Evolutionary conservation across 2,888 invertebrate species (phyloP).

Genomic region (Lithophane leautieri): DNA sequence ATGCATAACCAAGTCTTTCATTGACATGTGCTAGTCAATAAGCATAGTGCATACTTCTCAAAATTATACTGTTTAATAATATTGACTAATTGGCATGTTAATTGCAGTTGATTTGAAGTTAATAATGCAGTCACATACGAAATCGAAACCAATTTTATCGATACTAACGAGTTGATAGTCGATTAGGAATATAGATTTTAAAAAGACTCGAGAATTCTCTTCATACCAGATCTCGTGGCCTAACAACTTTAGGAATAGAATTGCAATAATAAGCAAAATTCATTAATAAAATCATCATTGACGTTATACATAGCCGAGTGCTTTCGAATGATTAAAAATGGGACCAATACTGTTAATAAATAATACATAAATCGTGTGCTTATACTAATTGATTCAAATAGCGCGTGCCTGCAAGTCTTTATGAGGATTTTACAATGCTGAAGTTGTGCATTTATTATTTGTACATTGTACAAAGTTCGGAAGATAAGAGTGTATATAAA

Average conservation of each 20-base stretch:
- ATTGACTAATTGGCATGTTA: constrained; percentile 59
- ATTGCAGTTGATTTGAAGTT: constrained; percentile 83
- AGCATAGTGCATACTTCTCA: constrained; percentile 35
- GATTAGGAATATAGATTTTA: constrained; percentile 34
- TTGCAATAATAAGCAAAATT: constrained; percentile 46
- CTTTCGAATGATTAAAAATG: constrained; percentile 79
- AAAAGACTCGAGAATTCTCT: constrained; percentile 52
- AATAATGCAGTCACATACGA: constrained; percentile 55
- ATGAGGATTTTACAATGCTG: constrained; percentile 87
- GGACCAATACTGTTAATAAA: constrained; percentile 83
- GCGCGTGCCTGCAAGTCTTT: constrained; percentile 80
- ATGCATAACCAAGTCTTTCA: constrained; percentile 19
- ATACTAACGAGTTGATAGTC: constrained; percentile 57
- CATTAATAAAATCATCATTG: constrained; percentile 45
- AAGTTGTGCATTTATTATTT: constrained; percentile 91
- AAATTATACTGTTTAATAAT: constrained; percentile 21
- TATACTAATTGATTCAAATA: constrained; percentile 74
- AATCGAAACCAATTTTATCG: constrained; percentile 39
- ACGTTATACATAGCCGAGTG: constrained; percentile 64
- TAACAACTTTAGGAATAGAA: constrained; percentile 52
- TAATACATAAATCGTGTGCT: constrained; percentile 73
- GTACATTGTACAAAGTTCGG: constrained; percentile 87
- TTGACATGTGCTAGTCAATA: constrained; percentile 52
- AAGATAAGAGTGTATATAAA: constrained; percentile 86
- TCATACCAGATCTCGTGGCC: constrained; percentile 51